Base-by-base conservation (phyloP, 2,888 invertebrate genomes). In the Hofmannophila pseudospretella region DNA sequence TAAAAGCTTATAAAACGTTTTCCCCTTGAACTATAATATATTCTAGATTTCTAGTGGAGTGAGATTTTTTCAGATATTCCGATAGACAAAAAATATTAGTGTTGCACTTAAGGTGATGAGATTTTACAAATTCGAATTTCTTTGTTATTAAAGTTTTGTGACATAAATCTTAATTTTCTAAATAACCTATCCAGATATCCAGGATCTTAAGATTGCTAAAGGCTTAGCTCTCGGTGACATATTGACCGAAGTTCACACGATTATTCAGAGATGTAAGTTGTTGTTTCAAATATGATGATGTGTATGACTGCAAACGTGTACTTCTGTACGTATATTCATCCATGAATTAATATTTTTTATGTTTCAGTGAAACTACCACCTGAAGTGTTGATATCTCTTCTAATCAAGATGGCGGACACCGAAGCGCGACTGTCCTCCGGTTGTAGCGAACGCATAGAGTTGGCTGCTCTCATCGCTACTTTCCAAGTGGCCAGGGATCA, bases 191-290 rank as follows among this genome's bases (percentile, higher is more conserved):
- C 32, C 59, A 89, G 94, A 93, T 79, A 93, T 95, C 51, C 90
- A 95, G 88, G 92, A 91, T 70, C 88, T 98, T 30, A 97, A 98
- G 77, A 90, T 93, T 27, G 86, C 90, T 0, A 98, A 98, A 85
- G 99, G 99, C 2, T 86, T 98, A 41, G 98, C 99, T 0, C 88
- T 99, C 14, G 92, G 93, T 46, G 99, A 99, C 68, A 96, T 99
- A 53, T 73, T 99, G 32, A 94, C 96, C 0, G 97, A 98, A 80
- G 85, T 99, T 8, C 98, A 98, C 73, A 80, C 89, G 3, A 93
- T 93, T 58, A 90, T 98, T 32, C 95, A 96, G 77, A 91, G 94
- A 90, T 91, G 97, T 97, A 88, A 86, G 91, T 89, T 23, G 16
- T 3, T n/a, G n/a, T n/a, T n/a, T n/a, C n/a, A n/a, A n/a, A n/a